phyloP scores from a whole-genome alignment of 2,113 vertebrate species.

The Madoqua kirkii region DNA sequence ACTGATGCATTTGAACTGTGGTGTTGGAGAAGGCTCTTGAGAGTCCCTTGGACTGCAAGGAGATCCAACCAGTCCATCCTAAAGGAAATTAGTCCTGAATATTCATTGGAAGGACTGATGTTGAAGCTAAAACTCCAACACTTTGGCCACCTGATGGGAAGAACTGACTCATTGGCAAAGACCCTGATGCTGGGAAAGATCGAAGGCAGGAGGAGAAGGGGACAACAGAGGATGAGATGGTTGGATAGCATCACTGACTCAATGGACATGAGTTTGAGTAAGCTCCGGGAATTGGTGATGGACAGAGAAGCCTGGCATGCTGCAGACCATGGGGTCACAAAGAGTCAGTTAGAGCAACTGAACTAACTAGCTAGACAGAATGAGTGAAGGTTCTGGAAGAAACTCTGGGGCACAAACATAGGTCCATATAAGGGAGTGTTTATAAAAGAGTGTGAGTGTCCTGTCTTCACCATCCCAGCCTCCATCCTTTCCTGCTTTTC shows the following conservation, averaged over 20 bases:
- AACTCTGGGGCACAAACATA: not conserved
- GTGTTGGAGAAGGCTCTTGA: not conserved
- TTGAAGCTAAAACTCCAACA: not conserved
- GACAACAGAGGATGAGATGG: not conserved
- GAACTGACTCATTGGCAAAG: not conserved
- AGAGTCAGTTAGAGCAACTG: not conserved
- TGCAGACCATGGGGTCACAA: not conserved
- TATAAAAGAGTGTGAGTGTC: rapidly evolving
- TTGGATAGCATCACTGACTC: not conserved
- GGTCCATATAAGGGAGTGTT: not conserved
- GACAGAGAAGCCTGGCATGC: not conserved
- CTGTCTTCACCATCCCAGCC: not conserved
- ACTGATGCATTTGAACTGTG: not conserved
- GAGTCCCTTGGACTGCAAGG: not conserved
- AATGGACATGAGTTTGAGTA: not conserved
- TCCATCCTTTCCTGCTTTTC: not conserved
- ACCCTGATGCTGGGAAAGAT: not conserved
- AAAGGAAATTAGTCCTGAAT: not conserved
- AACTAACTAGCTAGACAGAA: not conserved
- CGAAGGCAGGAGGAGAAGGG: not conserved
- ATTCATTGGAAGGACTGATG: not conserved
- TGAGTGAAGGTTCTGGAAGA: not conserved
- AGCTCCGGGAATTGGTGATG: not conserved
- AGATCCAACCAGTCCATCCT: not conserved
- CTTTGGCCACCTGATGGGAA: not conserved